Conservation (phyloP, 2,113 vertebrate species). For the Megaceryle torquata region DNA sequence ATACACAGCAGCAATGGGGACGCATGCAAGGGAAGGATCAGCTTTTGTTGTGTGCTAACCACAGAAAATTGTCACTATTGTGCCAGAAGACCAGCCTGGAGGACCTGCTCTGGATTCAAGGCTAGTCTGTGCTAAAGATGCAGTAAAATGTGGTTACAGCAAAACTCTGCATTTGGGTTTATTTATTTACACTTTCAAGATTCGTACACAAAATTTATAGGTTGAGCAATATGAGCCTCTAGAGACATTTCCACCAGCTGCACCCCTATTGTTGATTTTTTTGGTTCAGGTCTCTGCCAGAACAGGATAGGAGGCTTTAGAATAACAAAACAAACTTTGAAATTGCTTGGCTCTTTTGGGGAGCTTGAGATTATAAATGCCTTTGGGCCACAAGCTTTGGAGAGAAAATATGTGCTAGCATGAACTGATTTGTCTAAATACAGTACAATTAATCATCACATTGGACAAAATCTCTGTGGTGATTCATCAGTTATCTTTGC, state of each 20-base stretch:
- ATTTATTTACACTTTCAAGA: neutral
- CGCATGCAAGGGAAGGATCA: neutral
- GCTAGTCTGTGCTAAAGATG: neutral
- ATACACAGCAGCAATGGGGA: neutral
- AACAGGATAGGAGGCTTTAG: slow-evolving; percentile 36
- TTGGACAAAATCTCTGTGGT: slow-evolving; percentile 15
- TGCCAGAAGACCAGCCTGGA: neutral
- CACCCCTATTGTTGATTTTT: neutral
- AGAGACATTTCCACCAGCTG: slow-evolving; percentile 12
- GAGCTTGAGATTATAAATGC: slow-evolving; percentile 38
- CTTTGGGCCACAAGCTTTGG: slow-evolving; percentile 4
- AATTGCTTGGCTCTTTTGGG: slow-evolving; percentile 31
- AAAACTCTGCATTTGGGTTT: neutral
- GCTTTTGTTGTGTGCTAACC: neutral
- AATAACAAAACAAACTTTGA: slow-evolving; percentile 53
- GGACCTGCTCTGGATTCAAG: neutral
- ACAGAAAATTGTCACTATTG: neutral
- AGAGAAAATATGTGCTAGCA: slow-evolving; percentile 12
- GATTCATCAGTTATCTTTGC: neutral
- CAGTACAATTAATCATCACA: slow-evolving; percentile 17
- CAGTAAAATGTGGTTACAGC: neutral
- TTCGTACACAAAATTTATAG: neutral
- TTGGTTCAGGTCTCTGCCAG: slow-evolving; percentile 21
- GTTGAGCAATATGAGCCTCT: neutral
- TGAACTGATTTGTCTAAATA: slow-evolving; percentile 29